Evolutionary conservation across 2,888 invertebrate species (phyloP).

Genomic region (Pachycephus smyrnensis): DNA sequence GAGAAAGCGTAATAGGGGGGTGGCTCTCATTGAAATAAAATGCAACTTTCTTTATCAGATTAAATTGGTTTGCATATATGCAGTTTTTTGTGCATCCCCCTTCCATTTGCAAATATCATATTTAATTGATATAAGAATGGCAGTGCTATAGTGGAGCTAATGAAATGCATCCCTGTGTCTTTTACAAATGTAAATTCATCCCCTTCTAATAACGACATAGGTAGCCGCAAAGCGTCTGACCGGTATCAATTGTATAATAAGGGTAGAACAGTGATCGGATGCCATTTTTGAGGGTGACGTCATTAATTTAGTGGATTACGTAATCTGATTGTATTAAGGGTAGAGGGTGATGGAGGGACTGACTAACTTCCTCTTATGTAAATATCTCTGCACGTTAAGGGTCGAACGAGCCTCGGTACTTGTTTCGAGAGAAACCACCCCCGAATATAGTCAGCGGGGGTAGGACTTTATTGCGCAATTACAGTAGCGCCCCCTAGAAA

Average conservation of each 20-base stretch:
- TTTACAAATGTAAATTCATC: neutral
- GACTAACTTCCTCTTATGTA: neutral
- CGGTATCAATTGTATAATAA: neutral
- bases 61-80: constrained; percentile 13
- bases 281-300: neutral
- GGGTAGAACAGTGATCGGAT: too few species aligned
- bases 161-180: neutral
- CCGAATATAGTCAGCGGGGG: too few species aligned
- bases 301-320: neutral
- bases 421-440: neutral
- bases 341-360: neutral
- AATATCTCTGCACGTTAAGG: too few species aligned
- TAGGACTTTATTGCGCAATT: too few species aligned
- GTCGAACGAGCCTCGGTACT: neutral
- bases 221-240: neutral
- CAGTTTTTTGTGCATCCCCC: neutral
- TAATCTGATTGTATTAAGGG: neutral
- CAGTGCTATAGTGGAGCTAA: neutral
- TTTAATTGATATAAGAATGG: neutral
- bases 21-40: constrained; percentile 8
- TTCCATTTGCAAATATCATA: neutral
- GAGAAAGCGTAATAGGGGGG: neutral
- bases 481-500: too few species aligned
- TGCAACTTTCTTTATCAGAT: constrained; percentile 16
- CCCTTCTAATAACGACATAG: neutral